Base-by-base conservation (phyloP, 2,113 vertebrate species). In the Crypturellus undulatus region DNA sequence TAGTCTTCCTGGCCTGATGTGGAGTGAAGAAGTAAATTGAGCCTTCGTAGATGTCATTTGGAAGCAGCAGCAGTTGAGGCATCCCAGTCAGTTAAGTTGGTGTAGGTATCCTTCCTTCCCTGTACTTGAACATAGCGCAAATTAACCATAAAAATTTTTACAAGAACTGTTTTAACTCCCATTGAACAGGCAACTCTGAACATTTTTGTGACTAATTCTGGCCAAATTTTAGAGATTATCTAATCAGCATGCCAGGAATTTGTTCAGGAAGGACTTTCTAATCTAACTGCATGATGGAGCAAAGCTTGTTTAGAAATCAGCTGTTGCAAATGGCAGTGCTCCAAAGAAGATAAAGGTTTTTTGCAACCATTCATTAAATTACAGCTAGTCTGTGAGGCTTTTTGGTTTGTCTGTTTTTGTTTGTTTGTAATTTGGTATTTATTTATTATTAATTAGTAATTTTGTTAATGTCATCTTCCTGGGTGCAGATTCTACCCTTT, bases 21-120 rank as follows among this genome's bases (percentile, higher is more conserved):
- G 10, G 30, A 58, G 34, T 56, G 58, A 84, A 89, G 49, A 86
- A 70, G 49, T 83, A 86, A 79, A 88, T 84, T 30, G 47, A 72
- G 8, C 36, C 59, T 89, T 79, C 84, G 15, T 12, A 18, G 22
- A 62, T 38, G 47, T 76, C 36, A 30, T 47, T 81, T 80, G 52
- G 19, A 88, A 78, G 60, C 92, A 78, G 26, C 60, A 67, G 32
- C 24, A 19, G 18, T 75, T 88, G 64, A 87, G n/a, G 28, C 0
- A 3, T 60, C 24, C 59, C 64, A 76, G 8, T 17, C 38, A 28
- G 34, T 47, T 10, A 4, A 7, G 8, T 42, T 89, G 78, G 6
- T 60, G 40, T 12, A 13, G 45, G 3, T 5, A 5, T 38, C 85
- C 20, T 17, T 51, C 79, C 49, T 43, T 90, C 92, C 92, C 65